Evolutionary conservation across 1,140 invertebrate genomes (phyloP).

Genomic region (Zaprionus tsacasi): DNA sequence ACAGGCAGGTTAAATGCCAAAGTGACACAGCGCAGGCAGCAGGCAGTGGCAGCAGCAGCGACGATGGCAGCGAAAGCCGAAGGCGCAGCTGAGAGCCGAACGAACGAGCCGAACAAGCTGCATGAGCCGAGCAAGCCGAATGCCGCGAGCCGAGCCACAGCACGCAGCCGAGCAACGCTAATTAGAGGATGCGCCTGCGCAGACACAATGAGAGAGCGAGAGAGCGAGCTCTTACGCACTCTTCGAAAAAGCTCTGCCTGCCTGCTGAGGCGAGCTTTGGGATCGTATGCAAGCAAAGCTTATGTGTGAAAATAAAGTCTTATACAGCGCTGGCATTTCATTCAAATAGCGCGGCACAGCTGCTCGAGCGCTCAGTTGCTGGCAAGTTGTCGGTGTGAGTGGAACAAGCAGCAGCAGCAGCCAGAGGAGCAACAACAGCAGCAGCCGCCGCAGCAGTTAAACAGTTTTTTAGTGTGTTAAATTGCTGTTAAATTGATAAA

Average conservation of each 20-base stretch:
- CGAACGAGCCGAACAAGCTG: slow-evolving; percentile 13
- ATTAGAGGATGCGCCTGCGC: slow-evolving; percentile 74
- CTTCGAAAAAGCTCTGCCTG: slow-evolving; percentile 51
- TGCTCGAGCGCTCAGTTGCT: slow-evolving; percentile 71
- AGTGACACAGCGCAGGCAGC: slow-evolving; percentile 24
- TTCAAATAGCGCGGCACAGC: slow-evolving; percentile 79
- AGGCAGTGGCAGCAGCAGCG: slow-evolving; percentile 6
- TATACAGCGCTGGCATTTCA: slow-evolving; percentile 53
- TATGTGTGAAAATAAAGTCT: slow-evolving; percentile 20
- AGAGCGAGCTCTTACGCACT: slow-evolving; percentile 13
- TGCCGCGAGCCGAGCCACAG: slow-evolving; percentile 13
- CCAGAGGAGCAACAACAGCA: neutral
- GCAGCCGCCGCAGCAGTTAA: slow-evolving; percentile 15
- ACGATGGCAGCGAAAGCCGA: slow-evolving; percentile 4
- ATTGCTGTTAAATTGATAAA: slow-evolving; percentile 45
- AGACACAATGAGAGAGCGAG: neutral
- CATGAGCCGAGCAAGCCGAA: slow-evolving; percentile 18
- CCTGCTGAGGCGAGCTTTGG: slow-evolving; percentile 38
- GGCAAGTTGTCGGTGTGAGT: slow-evolving; percentile 77
- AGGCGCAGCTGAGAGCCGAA: neutral
- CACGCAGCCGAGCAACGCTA: slow-evolving; percentile 17
- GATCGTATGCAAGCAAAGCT: slow-evolving; percentile 21
- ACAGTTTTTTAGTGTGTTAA: slow-evolving; percentile 35
- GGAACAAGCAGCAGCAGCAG: slow-evolving; percentile 24
- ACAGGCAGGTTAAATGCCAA: slow-evolving; percentile 51